Evolutionary conservation across 2,888 invertebrate species (phyloP), one percentile per base, ranked within the genome.

Genomic region (Trachelus stipa): DNA sequence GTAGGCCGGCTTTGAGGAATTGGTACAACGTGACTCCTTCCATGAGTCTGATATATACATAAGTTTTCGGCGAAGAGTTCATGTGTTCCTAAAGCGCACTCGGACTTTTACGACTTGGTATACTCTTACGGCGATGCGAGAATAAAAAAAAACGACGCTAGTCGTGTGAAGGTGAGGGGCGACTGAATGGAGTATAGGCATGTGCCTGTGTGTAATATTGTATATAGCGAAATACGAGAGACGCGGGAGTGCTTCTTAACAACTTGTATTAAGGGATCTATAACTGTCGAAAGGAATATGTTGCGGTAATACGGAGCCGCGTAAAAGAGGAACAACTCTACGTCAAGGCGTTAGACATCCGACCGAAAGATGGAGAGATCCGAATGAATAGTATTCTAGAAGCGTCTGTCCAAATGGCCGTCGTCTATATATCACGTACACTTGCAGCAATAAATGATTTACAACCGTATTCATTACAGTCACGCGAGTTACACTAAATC

Each of bases 321-420:
- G 71, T 71, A 71, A 71, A 34, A 33, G 15, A 34, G 71, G 71
- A 34, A 73, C 71, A n/a, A 34, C 73, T 76, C 34, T 76, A 40
- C 33, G 76, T 56, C 73, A 76, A 73, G 73, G 40, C 37, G 73
- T 76, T 73, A 73, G 73, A 33, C 15, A 2, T 23, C 23, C 2
- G 35, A 71, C 75, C 31, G 15, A 74, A 74, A 76, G 77, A 77
- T 75, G 56, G 37, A 77, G 79, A 82, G 77, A 82, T 81, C 83
- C 83, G 81, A 87, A 87, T 87, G 85, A 88, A 88, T 87, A 87
- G 81, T 86, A 87, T 88, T 88, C 86, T 86, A 86, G 87, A 88
- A 87, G 85, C 86, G 86, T 87, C 87, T 80, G 85, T 83, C 83
- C 86, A 86, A 88, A 88, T 87, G 87, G 86, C 86, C 85, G 85